Base-by-base conservation (phyloP, 2,888 invertebrate species). In the Perithous albicinctus region DNA sequence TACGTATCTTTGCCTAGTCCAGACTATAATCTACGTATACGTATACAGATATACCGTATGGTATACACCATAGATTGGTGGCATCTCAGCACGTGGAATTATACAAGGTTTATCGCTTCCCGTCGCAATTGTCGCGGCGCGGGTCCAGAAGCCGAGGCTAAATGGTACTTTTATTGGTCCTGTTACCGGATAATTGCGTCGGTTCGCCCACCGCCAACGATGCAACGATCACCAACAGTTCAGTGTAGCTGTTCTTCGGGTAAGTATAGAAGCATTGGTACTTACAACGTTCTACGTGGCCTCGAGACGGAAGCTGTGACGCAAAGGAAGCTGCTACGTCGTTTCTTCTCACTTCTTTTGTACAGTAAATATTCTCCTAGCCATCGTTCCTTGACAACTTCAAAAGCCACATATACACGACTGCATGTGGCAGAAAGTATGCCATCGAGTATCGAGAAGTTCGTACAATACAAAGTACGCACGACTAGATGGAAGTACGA, bases 161-260 rank as follows among this genome's bases (percentile, higher is more conserved):
- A 90, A 90, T 88, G 91, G 89, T 88, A 87, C 85, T 90, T 90
- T 90, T 88, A 90, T 90, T 88, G 87, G 85, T 78, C 87, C 85
- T 87, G 84, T 87, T 87, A 85, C 85, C 72, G 85, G 83, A 87
- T 90, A 90, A 90, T 90, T 90, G 86, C 87, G 86, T 85, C 82
- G 83, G 82, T 82, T 89, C 89, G 89, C 89, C 88, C 86, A 85
- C 87, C 83, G 80, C 51, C 79, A 81, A 70, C 70, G 82, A 64
- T 32, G 20, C 76, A 15, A 15, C 67, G n/a, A 61, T 67, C 46
- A 48, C 23, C 59, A 43, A 59, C 66, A 70, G 26, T 69, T 23
- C 23, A 12, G 12, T 15, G 12, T 15, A 6, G 7, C 15, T 18
- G 32, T 32, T 59, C 10, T 15, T 18, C 32, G 23, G 12, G 1